These are phyloP conservation scores for Hydrotaea cyrtoneurina DNA, from an alignment of 2,888 invertebrate genomes.

Conservation along the genomic window DNA sequence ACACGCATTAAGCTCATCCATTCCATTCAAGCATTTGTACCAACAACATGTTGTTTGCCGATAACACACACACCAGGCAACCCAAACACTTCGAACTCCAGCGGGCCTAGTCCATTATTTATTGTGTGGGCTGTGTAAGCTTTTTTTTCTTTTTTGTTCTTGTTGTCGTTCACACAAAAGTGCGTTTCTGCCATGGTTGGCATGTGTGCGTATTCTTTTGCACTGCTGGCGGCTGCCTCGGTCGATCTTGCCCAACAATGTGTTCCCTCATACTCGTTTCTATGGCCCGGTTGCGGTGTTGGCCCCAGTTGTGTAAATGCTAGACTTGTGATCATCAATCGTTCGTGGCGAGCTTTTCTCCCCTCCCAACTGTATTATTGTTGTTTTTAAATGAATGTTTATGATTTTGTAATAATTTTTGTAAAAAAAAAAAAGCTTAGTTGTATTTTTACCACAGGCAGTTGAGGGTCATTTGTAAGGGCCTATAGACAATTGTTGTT, in stretches of 20 bases:
- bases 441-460: background rate
- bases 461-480: constrained; percentile 1
- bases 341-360: background rate
- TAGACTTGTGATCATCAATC: constrained; percentile 12
- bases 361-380: background rate
- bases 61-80: background rate
- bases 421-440: constrained; percentile 2
- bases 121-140: constrained; percentile 17
- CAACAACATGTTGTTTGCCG: constrained; percentile 23
- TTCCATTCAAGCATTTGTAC: constrained; percentile 21
- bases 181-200: constrained; percentile 24
- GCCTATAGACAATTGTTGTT: constrained; percentile 1
- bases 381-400: constrained; percentile 4
- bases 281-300: too few relatives aligned
- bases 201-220: constrained; percentile 61
- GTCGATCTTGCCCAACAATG: constrained; percentile 16
- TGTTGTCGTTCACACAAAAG: background rate
- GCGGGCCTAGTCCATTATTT: background rate
- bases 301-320: background rate
- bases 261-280: background rate
- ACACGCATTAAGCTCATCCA: constrained; percentile 24
- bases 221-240: constrained; percentile 44
- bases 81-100: background rate
- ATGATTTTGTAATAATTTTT: constrained; percentile 13
- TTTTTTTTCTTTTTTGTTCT: background rate